phyloP scores from a whole-genome alignment of 2,113 vertebrate species.

The Raja brachyura region DNA sequence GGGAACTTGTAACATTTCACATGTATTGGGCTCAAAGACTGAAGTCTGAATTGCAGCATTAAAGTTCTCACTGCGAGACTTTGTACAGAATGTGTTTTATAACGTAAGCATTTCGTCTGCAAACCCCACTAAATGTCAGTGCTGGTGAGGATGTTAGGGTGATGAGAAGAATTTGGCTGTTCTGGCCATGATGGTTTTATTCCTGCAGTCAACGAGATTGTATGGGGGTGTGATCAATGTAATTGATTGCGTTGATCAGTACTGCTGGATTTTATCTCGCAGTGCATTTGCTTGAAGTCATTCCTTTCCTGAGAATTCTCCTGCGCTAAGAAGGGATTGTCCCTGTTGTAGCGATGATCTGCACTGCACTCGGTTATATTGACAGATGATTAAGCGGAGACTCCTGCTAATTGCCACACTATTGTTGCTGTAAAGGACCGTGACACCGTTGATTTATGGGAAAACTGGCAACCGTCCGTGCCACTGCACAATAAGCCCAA shows the following conservation, averaged over 20 bases:
- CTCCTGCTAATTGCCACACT: neutral
- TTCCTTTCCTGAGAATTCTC: neutral
- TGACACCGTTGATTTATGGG: neutral
- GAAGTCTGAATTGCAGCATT: neutral
- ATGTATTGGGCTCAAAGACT: neutral
- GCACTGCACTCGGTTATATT: no score
- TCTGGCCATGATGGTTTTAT: neutral
- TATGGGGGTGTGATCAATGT: no score
- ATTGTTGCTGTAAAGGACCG: neutral
- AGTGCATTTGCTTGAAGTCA: neutral
- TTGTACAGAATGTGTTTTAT: neutral
- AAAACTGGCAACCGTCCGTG: neutral
- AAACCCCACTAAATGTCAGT: neutral
- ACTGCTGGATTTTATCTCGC: neutral
- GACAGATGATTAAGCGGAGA: neutral
- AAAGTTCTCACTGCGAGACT: neutral
- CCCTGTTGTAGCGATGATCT: neutral
- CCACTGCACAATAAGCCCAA: no score
- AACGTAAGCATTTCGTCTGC: no score
- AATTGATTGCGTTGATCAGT: neutral
- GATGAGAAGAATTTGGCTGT: neutral
- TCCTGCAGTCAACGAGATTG: no score
- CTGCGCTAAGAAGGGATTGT: neutral
- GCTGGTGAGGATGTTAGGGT: no score
- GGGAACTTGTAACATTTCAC: neutral